Percentiles rank a stretch among this genome's conserved stretches.
phyloP scores from a whole-genome alignment of 2,797 vertebrate genomes.

The Hozukius guyotensis region DNA sequence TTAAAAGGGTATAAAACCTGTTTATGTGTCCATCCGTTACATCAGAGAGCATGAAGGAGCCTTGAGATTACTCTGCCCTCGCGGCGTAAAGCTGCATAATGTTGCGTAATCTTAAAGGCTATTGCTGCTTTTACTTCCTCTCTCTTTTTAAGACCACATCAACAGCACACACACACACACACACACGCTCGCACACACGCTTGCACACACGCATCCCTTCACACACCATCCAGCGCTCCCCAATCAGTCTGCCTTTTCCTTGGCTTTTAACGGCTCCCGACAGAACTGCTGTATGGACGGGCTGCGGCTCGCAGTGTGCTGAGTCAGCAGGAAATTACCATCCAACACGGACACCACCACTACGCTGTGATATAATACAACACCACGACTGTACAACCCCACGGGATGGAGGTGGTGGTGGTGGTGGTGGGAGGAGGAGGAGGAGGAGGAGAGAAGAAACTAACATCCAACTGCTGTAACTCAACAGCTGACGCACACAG shows the following conservation, averaged over 20 bases:
- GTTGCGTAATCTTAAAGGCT: conserved; percentile 48
- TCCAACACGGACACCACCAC: conserved; percentile 58
- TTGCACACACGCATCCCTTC: not conserved
- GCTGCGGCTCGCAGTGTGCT: conserved; percentile 43
- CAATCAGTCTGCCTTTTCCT: conserved; percentile 55
- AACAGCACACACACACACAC: not conserved
- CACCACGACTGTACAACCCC: conserved; percentile 42
- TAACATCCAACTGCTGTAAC: conserved; percentile 11
- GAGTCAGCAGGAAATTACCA: conserved; percentile 77
- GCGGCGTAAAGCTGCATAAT: conserved; percentile 18
- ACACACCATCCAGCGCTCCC: not conserved
- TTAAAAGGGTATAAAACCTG: conserved; percentile 25
- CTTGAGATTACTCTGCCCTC: conserved; percentile 23
- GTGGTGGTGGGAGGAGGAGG: not conserved
- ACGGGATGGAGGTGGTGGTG: not conserved
- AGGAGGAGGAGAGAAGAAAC: not conserved
- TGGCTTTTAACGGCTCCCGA: conserved; percentile 65
- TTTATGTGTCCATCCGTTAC: conserved; percentile 39
- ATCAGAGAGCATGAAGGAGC: conserved; percentile 20
- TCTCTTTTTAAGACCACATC: conserved; percentile 3
- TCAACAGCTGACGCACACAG: conserved; percentile 11
- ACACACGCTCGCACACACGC: not conserved
- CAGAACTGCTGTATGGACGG: conserved; percentile 66
- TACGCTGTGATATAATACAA: conserved; percentile 63
- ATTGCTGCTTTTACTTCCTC: conserved; percentile 3